phyloP scores from a whole-genome alignment of 1,140 invertebrate species.

The Atopsyche davidsoni region DNA sequence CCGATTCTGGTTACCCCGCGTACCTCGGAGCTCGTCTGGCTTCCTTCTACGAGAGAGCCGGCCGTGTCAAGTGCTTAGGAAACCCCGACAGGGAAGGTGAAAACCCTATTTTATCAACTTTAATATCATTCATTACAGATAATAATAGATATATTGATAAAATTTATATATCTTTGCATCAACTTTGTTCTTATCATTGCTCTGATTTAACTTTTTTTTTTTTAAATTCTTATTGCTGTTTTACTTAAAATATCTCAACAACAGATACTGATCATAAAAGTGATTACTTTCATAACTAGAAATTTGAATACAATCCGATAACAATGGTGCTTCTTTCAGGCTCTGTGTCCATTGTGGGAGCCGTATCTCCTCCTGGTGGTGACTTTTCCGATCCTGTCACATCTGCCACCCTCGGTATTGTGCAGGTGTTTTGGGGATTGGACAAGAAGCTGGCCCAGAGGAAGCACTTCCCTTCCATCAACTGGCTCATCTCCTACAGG shows the following conservation, averaged over 20 bases:
- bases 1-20: conserved; percentile 97
- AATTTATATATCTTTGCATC: too few species aligned
- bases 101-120: too few species aligned
- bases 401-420: conserved; percentile 97
- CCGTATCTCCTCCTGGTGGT: conserved; percentile 98
- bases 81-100: conserved; percentile 90
- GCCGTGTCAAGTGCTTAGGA: conserved; percentile 94
- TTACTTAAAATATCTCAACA: too few species aligned
- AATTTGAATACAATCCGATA: too few species aligned
- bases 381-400: conserved; percentile 99
- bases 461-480: conserved; percentile 99
- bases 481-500: conserved; percentile 99
- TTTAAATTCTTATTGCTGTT: too few species aligned
- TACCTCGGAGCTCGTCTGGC: conserved; percentile 96
- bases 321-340: conserved; percentile 43
- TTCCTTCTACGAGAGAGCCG: conserved; percentile 99
- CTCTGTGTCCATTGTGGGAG: conserved; percentile 98
- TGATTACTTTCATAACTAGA: too few species aligned
- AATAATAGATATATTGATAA: too few species aligned
- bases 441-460: conserved; percentile 99
- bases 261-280: too few species aligned
- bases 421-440: conserved; percentile 99
- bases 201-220: too few species aligned
- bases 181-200: too few species aligned
- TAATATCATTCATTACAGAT: too few species aligned